Evolutionary conservation across 1,140 invertebrate species (phyloP), one percentile per base, ranked within the genome.

Genomic region (Hetaerina americana): DNA sequence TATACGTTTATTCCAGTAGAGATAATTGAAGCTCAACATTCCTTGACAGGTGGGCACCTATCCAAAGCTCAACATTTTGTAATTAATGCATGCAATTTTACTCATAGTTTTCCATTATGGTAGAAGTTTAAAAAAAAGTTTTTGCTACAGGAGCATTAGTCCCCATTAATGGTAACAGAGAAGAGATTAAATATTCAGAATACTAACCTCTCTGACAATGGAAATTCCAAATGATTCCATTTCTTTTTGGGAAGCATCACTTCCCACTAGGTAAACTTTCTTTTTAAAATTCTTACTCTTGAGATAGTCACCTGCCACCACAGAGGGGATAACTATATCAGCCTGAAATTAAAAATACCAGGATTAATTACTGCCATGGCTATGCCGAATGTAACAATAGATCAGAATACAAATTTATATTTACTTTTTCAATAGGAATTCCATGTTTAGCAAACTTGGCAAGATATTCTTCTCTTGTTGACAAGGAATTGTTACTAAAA

Each of bases 401-500:
- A 18, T 40, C 31, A 40, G 6, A 8, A 18, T 40, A 8, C 31
- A 40, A 40, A 2, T 57, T 57, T 57, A 57, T 18, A 57, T 57
- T 12, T 75, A 81, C 79, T 81, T 87, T 81, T 24, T 80, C 81
- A 5, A 88, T 87, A 72, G 87, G 80, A 79, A 92, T 96, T 22
- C 91, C 90, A 71, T 96, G 77, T 27, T 85, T 82, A 69, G 86
- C 82, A 68, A 90, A 92, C 81, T 97, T 97, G 10, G 84, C 77
- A 2, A 89, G 82, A 78, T 94, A 91, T 75, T 95, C 89, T 67
- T 87, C 82, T 71, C 92, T 84, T 0, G 91, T 91, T 82, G 93
- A 95, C 2, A 91, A 94, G 27, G 93, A 94, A 80, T 98, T 98
- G 79, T 98, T 98, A 5, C 95, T 98, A 0, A 97, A 88, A 79